phyloP scores from a whole-genome alignment of 2,797 vertebrate species.

The Acanthurus leucopareius region DNA sequence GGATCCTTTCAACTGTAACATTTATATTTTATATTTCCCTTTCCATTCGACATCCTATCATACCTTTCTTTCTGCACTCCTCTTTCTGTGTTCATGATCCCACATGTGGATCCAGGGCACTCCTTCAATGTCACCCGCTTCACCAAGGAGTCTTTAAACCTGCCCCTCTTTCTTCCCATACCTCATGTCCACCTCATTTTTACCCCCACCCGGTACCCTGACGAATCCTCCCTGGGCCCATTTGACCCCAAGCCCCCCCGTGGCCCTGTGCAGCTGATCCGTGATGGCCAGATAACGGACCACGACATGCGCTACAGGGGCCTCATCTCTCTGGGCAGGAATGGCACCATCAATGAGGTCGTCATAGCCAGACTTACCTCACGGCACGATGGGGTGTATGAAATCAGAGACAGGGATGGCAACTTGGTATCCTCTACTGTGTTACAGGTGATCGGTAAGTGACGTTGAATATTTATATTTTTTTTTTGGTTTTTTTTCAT shows the following conservation, averaged over 20 bases:
- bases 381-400: constrained; percentile 78
- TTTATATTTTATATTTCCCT: constrained; percentile 48
- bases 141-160: constrained; percentile 78
- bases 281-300: constrained; percentile 70
- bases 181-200: constrained; percentile 79
- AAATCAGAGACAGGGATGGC: constrained; percentile 76
- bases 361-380: constrained; percentile 71
- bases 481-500: not conserved
- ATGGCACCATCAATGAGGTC: constrained; percentile 66
- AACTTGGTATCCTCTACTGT: constrained; percentile 81
- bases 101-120: constrained; percentile 65
- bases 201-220: constrained; percentile 64
- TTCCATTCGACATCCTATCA: constrained; percentile 21
- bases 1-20: constrained; percentile 19
- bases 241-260: constrained; percentile 71
- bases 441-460: constrained; percentile 79
- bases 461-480: not conserved
- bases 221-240: constrained; percentile 68
- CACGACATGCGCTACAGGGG: constrained; percentile 73
- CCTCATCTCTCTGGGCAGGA: constrained; percentile 72
- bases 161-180: constrained; percentile 81
- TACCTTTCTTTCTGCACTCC: constrained; percentile 9
- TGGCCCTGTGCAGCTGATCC: constrained; percentile 75
- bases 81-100: constrained; percentile 38
- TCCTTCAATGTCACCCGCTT: constrained; percentile 79